Percentiles rank a stretch among this genome's conserved stretches.
Evolutionary conservation across 1,140 invertebrate genomes (phyloP).

Genomic region (Aphaenogaster rudis): DNA sequence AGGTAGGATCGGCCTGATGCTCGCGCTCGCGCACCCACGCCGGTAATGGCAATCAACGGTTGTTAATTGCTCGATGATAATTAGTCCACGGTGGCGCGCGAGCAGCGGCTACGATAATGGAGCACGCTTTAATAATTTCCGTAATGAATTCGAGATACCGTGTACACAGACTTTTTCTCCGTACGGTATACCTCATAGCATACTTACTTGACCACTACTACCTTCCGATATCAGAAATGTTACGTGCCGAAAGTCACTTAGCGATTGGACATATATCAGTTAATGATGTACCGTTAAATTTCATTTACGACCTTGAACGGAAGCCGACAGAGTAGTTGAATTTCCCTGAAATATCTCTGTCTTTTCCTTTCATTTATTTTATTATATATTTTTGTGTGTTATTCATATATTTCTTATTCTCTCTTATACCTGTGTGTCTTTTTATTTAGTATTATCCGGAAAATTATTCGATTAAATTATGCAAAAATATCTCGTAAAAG

Average conservation of each 20-base stretch:
- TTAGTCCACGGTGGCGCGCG: constrained; percentile 60
- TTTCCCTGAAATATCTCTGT: background rate
- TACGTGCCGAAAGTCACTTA: background rate
- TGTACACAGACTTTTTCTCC: constrained; percentile 28
- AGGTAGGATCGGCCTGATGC: constrained; percentile 33
- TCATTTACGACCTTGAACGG: background rate
- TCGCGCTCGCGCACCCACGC: constrained; percentile 43
- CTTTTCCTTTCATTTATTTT: background rate
- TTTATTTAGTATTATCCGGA: background rate
- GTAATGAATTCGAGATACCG: constrained; percentile 76
- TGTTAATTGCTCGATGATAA: constrained; percentile 78
- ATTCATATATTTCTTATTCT: background rate
- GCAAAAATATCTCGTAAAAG: background rate
- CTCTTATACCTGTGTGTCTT: background rate
- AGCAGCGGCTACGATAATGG: constrained; percentile 62
- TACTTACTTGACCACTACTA: constrained; percentile 7
- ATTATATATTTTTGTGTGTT: background rate
- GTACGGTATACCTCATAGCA: constrained; percentile 41
- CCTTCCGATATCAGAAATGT: background rate
- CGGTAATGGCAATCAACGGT: constrained; percentile 77
- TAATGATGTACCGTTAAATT: background rate
- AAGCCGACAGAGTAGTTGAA: background rate
- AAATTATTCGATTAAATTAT: background rate
- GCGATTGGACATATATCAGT: background rate
- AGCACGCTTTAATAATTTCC: constrained; percentile 76